Percentiles rank a stretch among this genome's conserved stretches.
Conservation (phyloP, 1,140 invertebrate genomes). For the Reticulitermes speratus region DNA sequence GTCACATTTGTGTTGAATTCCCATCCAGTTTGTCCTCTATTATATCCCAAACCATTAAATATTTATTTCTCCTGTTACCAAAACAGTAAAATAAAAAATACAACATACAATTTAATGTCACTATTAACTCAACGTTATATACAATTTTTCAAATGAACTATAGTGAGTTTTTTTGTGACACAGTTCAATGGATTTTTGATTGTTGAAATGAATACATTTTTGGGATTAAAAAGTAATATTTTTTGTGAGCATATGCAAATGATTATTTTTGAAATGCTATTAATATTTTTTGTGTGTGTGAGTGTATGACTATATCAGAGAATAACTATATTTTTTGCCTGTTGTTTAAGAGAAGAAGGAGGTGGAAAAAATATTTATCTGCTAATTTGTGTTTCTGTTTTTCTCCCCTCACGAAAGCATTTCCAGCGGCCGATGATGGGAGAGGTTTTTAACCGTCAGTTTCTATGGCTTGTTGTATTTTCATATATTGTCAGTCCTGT, state of each 20-base stretch:
- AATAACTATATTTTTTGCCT: constrained; percentile 28
- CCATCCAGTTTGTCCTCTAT: not conserved
- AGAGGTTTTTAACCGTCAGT: constrained; percentile 31
- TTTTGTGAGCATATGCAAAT: constrained; percentile 18
- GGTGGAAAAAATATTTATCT: constrained; percentile 5
- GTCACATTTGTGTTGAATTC: not conserved
- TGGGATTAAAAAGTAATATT: constrained; percentile 11
- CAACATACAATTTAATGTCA: not conserved
- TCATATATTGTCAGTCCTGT: constrained; percentile 28
- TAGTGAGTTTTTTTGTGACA: not conserved
- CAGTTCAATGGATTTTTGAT: not conserved
- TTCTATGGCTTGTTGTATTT: constrained; percentile 31
- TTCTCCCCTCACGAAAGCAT: constrained; percentile 26
- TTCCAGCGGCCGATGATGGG: constrained; percentile 29
- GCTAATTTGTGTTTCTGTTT: constrained; percentile 33
- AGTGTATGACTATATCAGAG: constrained; percentile 27
- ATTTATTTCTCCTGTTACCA: constrained; percentile 1
- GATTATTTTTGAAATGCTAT: constrained; percentile 20
- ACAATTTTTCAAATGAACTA: not conserved
- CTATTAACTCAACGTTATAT: not conserved
- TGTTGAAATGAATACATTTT: constrained; percentile 27
- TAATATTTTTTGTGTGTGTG: constrained; percentile 35
- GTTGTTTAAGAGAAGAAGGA: constrained; percentile 21
- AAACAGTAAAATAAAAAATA: not conserved
- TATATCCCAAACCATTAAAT: not conserved